Evolutionary conservation across 2,888 invertebrate species (phyloP).

Genomic region (Limnephilus marmoratus): DNA sequence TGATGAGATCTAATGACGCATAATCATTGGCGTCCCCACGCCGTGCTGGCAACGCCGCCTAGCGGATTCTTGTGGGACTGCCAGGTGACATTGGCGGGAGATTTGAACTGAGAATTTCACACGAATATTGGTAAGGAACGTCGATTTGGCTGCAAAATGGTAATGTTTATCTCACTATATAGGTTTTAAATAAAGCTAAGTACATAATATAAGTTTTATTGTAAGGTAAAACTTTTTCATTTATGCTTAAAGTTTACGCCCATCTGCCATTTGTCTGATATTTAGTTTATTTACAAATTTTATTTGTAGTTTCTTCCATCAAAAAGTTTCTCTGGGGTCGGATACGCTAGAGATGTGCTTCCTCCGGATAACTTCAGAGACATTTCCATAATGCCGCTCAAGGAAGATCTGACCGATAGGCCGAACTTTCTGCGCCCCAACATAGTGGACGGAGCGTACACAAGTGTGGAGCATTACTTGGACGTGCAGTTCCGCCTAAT

Average conservation of each 20-base stretch:
- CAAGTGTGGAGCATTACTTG: slow-evolving; percentile 83
- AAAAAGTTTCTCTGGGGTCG: neutral
- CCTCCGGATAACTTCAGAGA: slow-evolving; percentile 60
- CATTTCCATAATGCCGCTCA: slow-evolving; percentile 55
- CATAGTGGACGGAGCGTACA: slow-evolving; percentile 81
- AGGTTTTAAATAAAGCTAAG: no score
- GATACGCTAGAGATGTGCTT: neutral
- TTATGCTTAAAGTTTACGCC: neutral
- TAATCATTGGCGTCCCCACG: no score
- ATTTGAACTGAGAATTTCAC: no score
- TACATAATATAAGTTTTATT: no score
- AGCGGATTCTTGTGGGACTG: no score
- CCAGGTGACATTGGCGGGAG: no score
- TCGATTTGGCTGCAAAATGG: no score
- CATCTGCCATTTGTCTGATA: neutral
- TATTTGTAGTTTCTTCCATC: neutral
- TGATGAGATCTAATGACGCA: no score
- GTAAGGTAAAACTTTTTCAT: no score
- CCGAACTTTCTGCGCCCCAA: slow-evolving; percentile 76
- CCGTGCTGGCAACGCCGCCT: no score
- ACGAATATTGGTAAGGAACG: no score
- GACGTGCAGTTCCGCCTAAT: slow-evolving; percentile 88
- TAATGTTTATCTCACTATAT: no score
- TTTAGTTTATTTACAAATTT: neutral
- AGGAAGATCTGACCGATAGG: slow-evolving; percentile 65